Conservation (phyloP, 1,140 invertebrate genomes). For the Brachystomella parvula region DNA sequence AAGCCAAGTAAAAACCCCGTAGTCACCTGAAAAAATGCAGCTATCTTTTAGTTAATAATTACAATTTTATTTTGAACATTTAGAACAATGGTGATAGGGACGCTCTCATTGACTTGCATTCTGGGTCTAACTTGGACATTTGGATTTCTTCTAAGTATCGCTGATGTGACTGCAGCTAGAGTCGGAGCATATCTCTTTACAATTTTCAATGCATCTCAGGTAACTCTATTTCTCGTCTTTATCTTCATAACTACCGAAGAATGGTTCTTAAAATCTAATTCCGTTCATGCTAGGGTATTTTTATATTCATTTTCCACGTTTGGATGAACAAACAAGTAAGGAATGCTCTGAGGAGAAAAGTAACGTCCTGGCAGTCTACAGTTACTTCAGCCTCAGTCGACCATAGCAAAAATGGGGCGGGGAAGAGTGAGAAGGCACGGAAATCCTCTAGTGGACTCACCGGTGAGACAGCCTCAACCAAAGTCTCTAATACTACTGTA, state of each 20-base stretch:
- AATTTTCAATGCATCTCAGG: conserved; percentile 17
- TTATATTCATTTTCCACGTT: conserved; percentile 12
- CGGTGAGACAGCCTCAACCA: neutral
- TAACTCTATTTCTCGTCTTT: neutral
- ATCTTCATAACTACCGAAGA: neutral
- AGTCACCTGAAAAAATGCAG: neutral
- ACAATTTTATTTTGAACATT: neutral
- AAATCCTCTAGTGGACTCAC: neutral
- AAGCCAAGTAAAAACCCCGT: neutral
- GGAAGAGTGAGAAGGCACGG: neutral
- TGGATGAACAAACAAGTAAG: conserved; percentile 10
- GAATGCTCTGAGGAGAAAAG: neutral
- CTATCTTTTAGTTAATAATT: neutral
- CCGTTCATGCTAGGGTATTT: conserved; percentile 6
- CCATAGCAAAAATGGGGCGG: neutral
- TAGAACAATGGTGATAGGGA: conserved; percentile 3
- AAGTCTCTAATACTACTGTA: too few species aligned
- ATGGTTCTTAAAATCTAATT: neutral
- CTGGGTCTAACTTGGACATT: conserved; percentile 13
- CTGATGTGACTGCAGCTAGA: neutral
- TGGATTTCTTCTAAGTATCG: neutral
- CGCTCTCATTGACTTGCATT: conserved; percentile 1
- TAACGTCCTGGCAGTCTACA: neutral
- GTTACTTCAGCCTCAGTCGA: neutral
- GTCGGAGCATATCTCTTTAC: conserved; percentile 11